Evolutionary conservation across 2,888 invertebrate species (phyloP), one percentile per base, ranked within the genome.

Genomic region (Mantis religiosa): DNA sequence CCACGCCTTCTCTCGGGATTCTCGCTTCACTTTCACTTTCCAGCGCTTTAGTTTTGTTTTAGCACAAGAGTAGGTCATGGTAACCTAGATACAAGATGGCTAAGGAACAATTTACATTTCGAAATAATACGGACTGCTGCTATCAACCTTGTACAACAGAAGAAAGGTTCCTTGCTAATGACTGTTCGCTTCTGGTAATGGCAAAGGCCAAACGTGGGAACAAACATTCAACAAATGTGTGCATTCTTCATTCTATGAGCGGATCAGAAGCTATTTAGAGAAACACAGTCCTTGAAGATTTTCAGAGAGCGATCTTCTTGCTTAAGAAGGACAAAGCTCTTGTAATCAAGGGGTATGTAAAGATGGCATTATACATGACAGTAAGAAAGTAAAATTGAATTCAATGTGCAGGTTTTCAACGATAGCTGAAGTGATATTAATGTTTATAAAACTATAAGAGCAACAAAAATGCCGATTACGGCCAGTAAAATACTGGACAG

Each of bases 1-100:
- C 54, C 54, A 71, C 54, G 54, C 54, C 54, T 71, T 71, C 54
- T 71, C 20, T 71, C 25, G 54, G 54, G 54, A 71, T 71, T 15
- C 25, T 71, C 15, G 54, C 54, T 71, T 25, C 54, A 86, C 86
- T 86, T 86, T 86, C 86, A 86, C 86, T 85, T 85, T 85, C 84
- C 34, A 34, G 28, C 71, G 71, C 41, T 86, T 28, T 86, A 28
- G 86, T 71, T 54, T 86, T 41, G 27, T 30, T 20, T 86, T 85
- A 30, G 54, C 54, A 71, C 54, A 71, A 71, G 54, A 85, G 71
- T 86, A 47, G 71, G 86, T 86, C 86, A 86, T 30, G 71, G 86
- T 81, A 81, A 81, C 86, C 86, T 71, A 85, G 54, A 85, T 85
- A 28, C 85, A 27, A 25, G 47, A 71, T 71, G 54, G 54, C 54